Evolutionary conservation across 2,797 vertebrate genomes (phyloP).

Genomic region (Clarias laeviceps): DNA sequence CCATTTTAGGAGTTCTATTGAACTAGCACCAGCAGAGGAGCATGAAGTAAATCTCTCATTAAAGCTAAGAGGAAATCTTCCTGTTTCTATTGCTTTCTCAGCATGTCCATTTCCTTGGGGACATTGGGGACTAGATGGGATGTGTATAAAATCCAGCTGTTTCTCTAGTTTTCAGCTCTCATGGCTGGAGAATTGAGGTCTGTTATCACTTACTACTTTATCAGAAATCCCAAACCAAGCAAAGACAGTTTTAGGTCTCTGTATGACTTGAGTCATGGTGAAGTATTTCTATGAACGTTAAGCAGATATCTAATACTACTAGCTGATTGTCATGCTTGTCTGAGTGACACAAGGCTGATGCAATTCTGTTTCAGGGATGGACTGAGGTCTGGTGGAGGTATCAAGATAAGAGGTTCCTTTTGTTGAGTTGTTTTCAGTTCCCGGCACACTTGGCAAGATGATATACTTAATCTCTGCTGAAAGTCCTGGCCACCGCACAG

Average conservation of each 20-base stretch:
- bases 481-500: not conserved
- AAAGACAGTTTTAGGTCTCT: constrained; percentile 14
- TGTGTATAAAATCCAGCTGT: constrained; percentile 20
- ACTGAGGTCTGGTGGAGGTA: no score
- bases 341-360: not conserved
- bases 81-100: not conserved
- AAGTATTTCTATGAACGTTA: constrained; percentile 11
- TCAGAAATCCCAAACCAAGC: not conserved
- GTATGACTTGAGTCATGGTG: constrained; percentile 15
- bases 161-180: constrained; percentile 3
- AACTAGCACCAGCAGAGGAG: no score
- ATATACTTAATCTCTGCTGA: not conserved
- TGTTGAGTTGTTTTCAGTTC: constrained; percentile 32
- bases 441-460: constrained; percentile 10
- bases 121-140: constrained; percentile 29
- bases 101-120: constrained; percentile 23
- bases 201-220: constrained; percentile 33
- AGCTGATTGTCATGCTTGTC: constrained; percentile 30
- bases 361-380: constrained; percentile 7
- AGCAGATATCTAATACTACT: constrained; percentile 29
- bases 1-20: no score
- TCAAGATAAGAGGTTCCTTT: constrained; percentile 26
- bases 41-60: no score
- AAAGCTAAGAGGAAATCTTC: no score
- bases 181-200: not conserved